Evolutionary conservation across 2,888 invertebrate species (phyloP).

Genomic region (Parelbella ahira): DNA sequence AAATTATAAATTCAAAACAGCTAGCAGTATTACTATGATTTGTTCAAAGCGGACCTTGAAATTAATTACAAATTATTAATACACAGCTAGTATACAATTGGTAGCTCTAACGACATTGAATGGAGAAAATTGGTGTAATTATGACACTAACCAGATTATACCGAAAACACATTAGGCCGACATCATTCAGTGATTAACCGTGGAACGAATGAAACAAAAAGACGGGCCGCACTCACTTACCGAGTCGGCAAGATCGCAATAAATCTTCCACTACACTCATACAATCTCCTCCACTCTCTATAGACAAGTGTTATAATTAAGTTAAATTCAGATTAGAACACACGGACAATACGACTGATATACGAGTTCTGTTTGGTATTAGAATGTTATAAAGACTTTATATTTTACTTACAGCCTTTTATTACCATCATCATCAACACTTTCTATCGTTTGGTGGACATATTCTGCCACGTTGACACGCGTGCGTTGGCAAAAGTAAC

Average conservation of each 20-base stretch:
- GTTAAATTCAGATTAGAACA: constrained; percentile 45
- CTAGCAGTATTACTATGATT: too few relatives aligned
- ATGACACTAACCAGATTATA: constrained; percentile 41
- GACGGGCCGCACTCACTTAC: constrained; percentile 61
- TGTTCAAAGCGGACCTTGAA: too few relatives aligned
- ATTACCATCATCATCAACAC: too few relatives aligned
- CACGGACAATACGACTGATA: not conserved
- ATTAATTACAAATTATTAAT: too few relatives aligned
- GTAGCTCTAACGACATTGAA: constrained; percentile 13
- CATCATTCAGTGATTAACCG: constrained; percentile 73
- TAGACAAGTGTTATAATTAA: constrained; percentile 77
- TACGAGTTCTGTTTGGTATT: too few relatives aligned
- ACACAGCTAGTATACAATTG: too few relatives aligned
- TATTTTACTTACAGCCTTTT: too few relatives aligned
- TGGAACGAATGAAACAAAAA: constrained; percentile 67
- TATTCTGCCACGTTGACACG: too few relatives aligned
- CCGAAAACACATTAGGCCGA: constrained; percentile 63
- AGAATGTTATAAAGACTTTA: too few relatives aligned
- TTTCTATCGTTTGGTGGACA: too few relatives aligned
- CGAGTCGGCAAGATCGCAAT: constrained; percentile 68
- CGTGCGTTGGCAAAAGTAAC: too few relatives aligned
- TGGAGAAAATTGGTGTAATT: constrained; percentile 27
- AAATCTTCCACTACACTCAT: constrained; percentile 67
- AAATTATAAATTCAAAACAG: too few relatives aligned
- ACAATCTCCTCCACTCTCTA: constrained; percentile 59